These are phyloP conservation scores for Atractosteus spatula DNA, from an alignment of 2,113 vertebrate genomes.

Conservation along the genomic window DNA sequence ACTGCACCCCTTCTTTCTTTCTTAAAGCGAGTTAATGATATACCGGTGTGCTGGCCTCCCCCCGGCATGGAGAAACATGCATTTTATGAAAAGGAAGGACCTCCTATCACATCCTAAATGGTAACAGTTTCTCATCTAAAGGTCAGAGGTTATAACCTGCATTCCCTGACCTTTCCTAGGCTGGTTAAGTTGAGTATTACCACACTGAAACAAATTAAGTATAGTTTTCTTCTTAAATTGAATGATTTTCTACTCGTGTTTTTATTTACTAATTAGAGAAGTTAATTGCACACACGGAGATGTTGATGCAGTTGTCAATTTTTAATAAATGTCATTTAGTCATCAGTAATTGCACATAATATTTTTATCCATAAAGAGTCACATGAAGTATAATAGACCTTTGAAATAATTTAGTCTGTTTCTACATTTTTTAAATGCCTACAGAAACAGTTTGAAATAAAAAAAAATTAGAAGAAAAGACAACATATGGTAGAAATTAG, in stretches of 20 bases:
- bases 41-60: constrained; percentile 76
- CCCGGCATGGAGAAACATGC: constrained; percentile 82
- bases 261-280: not conserved
- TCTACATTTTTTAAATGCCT: too few species aligned
- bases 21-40: constrained; percentile 89
- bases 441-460: too few species aligned
- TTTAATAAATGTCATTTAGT: too few species aligned
- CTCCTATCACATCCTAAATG: constrained; percentile 81
- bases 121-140: constrained; percentile 87
- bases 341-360: too few species aligned
- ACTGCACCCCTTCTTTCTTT: constrained; percentile 82
- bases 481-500: too few species aligned
- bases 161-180: constrained; percentile 70
- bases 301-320: too few species aligned
- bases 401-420: too few species aligned
- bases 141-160: constrained; percentile 86
- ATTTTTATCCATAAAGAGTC: too few species aligned
- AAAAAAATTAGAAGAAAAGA: too few species aligned
- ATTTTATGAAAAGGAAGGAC: constrained; percentile 74
- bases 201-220: constrained; percentile 19
- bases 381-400: too few species aligned
- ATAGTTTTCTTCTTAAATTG: constrained; percentile 8
- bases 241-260: constrained; percentile 4
- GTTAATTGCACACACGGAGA: too few species aligned
- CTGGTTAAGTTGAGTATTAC: constrained; percentile 43